phyloP scores from a whole-genome alignment of 2,888 invertebrate genomes.

The Oscheius onirici region DNA sequence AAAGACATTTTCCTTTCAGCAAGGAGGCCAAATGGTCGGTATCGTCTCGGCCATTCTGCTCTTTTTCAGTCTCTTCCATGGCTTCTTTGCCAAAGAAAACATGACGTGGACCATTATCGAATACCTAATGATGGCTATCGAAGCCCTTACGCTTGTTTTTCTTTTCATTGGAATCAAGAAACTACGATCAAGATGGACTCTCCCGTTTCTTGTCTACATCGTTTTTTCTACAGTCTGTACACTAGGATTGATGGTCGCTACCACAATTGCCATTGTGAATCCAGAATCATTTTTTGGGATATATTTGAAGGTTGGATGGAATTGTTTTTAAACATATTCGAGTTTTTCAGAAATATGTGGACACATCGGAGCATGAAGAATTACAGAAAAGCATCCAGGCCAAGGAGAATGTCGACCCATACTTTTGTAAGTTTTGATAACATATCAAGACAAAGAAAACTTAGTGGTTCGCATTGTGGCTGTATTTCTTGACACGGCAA shows the following conservation, averaged over 20 bases:
- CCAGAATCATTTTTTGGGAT: constrained; percentile 3
- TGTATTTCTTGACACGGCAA: constrained; percentile 17
- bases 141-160: constrained; percentile 24
- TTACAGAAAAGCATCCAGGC: background rate
- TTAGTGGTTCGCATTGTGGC: constrained; percentile 20
- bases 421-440: background rate
- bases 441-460: background rate
- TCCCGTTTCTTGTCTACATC: constrained; percentile 28
- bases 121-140: constrained; percentile 19
- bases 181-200: background rate
- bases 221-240: background rate
- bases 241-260: background rate
- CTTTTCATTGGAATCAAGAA: constrained; percentile 33
- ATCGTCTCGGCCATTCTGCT: constrained; percentile 35
- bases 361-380: constrained; percentile 6
- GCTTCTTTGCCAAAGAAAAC: constrained; percentile 20
- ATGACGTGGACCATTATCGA: background rate
- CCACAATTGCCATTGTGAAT: constrained; percentile 3
- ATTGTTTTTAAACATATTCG: background rate
- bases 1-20: too few species aligned
- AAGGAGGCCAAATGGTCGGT: constrained; percentile 46
- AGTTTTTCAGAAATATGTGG: background rate
- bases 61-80: constrained; percentile 30
- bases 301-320: background rate
- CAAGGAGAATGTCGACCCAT: constrained; percentile 15